These are phyloP conservation scores for Helarctos malayanus DNA, from an alignment of 2,797 vertebrate genomes.

Conservation along the genomic window DNA sequence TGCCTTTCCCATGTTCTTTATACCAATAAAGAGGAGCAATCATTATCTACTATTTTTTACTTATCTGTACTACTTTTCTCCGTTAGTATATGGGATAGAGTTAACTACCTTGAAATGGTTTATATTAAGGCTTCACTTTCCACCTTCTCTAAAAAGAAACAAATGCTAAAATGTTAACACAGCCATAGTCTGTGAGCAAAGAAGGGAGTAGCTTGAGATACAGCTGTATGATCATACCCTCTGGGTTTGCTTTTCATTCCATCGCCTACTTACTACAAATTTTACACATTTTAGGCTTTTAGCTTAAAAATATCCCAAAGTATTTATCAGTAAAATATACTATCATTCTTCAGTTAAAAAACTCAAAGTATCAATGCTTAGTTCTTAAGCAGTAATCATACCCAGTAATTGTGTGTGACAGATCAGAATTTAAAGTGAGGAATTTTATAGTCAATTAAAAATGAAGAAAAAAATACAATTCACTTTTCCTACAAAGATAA, in stretches of 20 bases:
- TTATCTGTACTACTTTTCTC: constrained; percentile 10
- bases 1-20: not conserved
- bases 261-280: constrained; percentile 19
- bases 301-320: constrained; percentile 33
- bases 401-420: not conserved
- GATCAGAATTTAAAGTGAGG: constrained; percentile 50
- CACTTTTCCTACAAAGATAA: constrained; percentile 23
- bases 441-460: not conserved
- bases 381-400: constrained; percentile 15
- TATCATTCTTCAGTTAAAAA: not conserved
- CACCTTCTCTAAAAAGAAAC: constrained; percentile 19
- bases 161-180: constrained; percentile 52
- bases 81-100: not conserved
- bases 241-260: constrained; percentile 11
- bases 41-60: not conserved
- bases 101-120: constrained; percentile 46
- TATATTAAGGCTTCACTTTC: constrained; percentile 55
- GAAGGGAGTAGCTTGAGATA: not conserved
- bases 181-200: not conserved
- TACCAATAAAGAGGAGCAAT: not conserved
- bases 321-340: not conserved
- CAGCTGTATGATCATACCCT: not conserved
- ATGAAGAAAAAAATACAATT: constrained; percentile 16
- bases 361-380: not conserved
- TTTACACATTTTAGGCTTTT: constrained; percentile 17